Base-by-base conservation (phyloP, 2,113 vertebrate species). In the Gambusia holbrooki region DNA sequence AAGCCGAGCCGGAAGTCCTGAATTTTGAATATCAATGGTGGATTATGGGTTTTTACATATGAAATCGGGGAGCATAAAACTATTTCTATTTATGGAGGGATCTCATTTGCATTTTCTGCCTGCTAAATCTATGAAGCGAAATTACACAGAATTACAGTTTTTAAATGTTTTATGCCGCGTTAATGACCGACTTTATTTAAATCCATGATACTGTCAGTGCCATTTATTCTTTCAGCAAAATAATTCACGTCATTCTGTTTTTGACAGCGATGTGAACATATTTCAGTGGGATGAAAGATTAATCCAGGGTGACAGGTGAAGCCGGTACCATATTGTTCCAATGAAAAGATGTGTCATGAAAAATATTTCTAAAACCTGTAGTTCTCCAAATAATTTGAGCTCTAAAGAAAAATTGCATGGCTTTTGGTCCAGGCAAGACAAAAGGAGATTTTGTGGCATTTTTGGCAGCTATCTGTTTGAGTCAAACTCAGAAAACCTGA, bases 91-190 rank as follows among this genome's bases (percentile, higher is more conserved):
- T 88, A 81, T 67, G 69, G 79, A 78, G 64, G 62, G 62, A 33
- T 81, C 64, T 71, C 27, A 85, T 88, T 88, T 84, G 66, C 80
- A 84, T 86, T 86, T 76, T 51, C 62, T 85, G 84, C 81, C 77
- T 85, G 42, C 70, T 71, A 45, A 5, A 5, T 69, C 71, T 86
- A 74, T 74, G 27, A 66, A 66, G 69, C 33, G 62, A 81, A 77
- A 88, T 77, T 69, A 84, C 48, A 66, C 15, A 73, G 78, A 79
- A 74, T 54, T 79, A 76, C 58, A 60, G 35, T 58, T 25, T 60
- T 45, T 40, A 3, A 19, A 76, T 63, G 69, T 35, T 83, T 72
- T 71, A 1, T 37, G 27, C 1, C 71, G 69, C 30, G 29, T 68
- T 51, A 65, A 14, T 42, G 72, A 60, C 48, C 25, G 72, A 60